These are phyloP conservation scores for Meloidogyne exigua DNA, from an alignment of 1,140 invertebrate genomes.

Conservation along the genomic window DNA sequence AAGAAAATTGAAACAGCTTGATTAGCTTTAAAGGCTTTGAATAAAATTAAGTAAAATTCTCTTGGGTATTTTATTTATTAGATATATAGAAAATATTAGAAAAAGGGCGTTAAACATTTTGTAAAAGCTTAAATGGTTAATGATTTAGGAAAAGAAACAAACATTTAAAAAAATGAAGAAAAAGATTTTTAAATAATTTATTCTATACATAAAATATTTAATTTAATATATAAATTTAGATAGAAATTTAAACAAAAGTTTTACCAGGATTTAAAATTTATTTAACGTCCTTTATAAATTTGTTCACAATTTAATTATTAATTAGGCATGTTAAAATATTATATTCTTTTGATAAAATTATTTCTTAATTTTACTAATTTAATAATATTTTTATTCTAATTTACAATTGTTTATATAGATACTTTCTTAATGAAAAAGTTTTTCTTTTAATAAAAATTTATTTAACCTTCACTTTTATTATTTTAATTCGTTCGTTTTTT, in stretches of 20 bases:
- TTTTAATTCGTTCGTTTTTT: neutral
- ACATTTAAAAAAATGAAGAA: too few relatives aligned
- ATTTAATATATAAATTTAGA: too few relatives aligned
- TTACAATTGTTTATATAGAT: neutral
- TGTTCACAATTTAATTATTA: too few relatives aligned
- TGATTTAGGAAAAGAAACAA: too few relatives aligned
- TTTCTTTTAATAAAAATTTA: neutral
- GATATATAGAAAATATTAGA: neutral
- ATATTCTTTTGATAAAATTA: too few relatives aligned
- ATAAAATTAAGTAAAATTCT: neutral
- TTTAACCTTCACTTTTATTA: conserved; percentile 5
- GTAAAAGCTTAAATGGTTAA: neutral
- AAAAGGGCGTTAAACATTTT: neutral
- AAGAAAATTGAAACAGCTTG: neutral
- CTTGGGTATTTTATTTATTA: conserved; percentile 5
- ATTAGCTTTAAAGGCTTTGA: neutral
- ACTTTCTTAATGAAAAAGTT: too few relatives aligned
- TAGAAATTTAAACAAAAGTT: too few relatives aligned
- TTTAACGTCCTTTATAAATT: too few relatives aligned
- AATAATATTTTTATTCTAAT: neutral
- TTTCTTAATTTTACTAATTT: neutral
- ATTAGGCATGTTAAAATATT: too few relatives aligned
- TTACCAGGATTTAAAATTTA: too few relatives aligned
- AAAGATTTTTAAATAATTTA: too few relatives aligned
- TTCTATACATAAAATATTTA: too few relatives aligned